Conservation (phyloP, 2,888 invertebrate genomes). For the Mylabris sibirica region DNA sequence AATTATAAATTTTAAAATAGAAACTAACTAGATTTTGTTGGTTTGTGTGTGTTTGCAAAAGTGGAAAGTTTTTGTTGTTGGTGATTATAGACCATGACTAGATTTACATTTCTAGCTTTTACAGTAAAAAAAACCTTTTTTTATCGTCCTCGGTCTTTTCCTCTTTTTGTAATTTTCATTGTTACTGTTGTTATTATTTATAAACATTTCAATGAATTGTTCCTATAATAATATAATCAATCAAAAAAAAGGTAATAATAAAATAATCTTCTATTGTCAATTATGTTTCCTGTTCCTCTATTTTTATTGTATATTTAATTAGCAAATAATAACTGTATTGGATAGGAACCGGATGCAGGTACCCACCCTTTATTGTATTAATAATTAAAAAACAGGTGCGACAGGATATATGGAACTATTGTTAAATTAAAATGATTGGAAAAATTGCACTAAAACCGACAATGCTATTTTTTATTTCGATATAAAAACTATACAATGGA, state of each 20-base stretch:
- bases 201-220: not conserved
- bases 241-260: no score
- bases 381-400: slow-evolving; percentile 37
- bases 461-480: not conserved
- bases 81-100: slow-evolving; percentile 11
- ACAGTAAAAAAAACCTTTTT: not conserved
- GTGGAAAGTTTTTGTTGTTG: slow-evolving; percentile 10
- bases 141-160: slow-evolving; percentile 3
- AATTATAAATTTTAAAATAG: slow-evolving; percentile 8
- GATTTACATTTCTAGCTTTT: not conserved
- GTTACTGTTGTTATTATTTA: not conserved
- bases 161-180: not conserved
- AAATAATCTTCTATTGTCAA: slow-evolving; percentile 14
- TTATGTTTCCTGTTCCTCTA: slow-evolving; percentile 24
- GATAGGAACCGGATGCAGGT: slow-evolving; percentile 39
- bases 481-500: not conserved
- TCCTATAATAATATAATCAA: not conserved
- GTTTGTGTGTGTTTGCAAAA: not conserved
- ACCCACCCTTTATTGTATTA: slow-evolving; percentile 38
- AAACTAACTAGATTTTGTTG: not conserved
- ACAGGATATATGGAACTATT: slow-evolving; percentile 30
- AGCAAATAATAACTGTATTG: slow-evolving; percentile 21
- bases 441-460: slow-evolving; percentile 1
- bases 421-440: not conserved
- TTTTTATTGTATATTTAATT: not conserved